Conservation (phyloP, 2,797 vertebrate genomes). For the Cynodonichthys magdalenae region DNA sequence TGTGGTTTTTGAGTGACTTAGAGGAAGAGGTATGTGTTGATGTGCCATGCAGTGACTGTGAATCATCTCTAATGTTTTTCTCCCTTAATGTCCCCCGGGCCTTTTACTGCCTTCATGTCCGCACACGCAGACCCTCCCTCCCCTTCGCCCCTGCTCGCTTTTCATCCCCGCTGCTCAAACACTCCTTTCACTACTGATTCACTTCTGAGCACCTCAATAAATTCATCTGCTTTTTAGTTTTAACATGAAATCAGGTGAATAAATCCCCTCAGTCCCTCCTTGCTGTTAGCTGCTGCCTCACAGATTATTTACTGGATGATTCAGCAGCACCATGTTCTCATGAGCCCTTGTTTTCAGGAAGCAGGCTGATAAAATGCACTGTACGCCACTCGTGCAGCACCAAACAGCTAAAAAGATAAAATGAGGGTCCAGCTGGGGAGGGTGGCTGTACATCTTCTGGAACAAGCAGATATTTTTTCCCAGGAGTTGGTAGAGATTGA, state of each 20-base stretch:
- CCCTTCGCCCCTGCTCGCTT: conserved; percentile 27
- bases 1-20: conserved; percentile 64
- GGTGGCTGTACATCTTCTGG: background rate
- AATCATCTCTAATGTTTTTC: conserved; percentile 82
- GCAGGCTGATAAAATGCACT: conserved; percentile 24
- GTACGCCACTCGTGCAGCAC: background rate
- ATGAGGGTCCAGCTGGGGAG: conserved; percentile 5
- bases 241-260: background rate
- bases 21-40: conserved; percentile 74
- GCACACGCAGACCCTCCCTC: conserved; percentile 57
- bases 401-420: conserved; percentile 19
- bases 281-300: conserved; percentile 26
- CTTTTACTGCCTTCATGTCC: conserved; percentile 69
- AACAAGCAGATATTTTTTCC: conserved; percentile 6
- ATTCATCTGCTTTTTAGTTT: background rate
- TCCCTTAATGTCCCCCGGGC: conserved; percentile 64
- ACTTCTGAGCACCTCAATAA: conserved; percentile 17
- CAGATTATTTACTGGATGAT: background rate
- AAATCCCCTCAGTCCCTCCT: background rate
- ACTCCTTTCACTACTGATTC: conserved; percentile 35
- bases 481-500: conserved; percentile 1
- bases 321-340: conserved; percentile 12
- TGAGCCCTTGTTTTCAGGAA: conserved; percentile 29
- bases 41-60: conserved; percentile 72
- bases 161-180: conserved; percentile 38